phyloP scores from a whole-genome alignment of 2,113 vertebrate species.

The Nycticebus coucang region DNA sequence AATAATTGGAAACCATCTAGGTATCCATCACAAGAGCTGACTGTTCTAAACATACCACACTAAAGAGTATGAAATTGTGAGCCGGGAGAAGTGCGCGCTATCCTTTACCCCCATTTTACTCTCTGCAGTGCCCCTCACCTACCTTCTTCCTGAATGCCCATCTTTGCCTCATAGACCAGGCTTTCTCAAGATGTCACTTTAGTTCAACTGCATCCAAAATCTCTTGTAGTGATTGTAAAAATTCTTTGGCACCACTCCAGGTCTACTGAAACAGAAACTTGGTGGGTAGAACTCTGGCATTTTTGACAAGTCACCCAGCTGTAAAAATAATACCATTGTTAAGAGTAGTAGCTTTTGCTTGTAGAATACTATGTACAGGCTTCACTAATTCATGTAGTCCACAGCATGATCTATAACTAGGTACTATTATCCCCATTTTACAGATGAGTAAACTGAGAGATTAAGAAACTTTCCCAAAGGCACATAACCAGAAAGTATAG shows the following conservation, averaged over 20 bases:
- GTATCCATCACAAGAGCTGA: background rate
- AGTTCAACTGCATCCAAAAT: background rate
- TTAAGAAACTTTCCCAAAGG: background rate
- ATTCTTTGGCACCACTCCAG: background rate
- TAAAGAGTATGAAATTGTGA: background rate
- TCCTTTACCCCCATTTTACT: background rate
- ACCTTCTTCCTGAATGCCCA: background rate
- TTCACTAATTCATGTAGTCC: background rate
- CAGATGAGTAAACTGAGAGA: background rate
- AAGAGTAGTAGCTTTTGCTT: background rate
- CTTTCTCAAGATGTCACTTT: background rate
- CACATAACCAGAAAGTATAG: background rate
- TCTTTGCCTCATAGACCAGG: background rate
- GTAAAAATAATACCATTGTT: background rate
- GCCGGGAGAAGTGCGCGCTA: background rate
- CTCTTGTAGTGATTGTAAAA: background rate
- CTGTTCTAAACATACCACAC: background rate
- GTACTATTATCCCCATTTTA: background rate
- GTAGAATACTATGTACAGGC: background rate
- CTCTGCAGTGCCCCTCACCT: background rate
- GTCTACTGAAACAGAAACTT: background rate
- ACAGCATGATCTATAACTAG: background rate
- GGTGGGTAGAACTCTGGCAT: background rate
- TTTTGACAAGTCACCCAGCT: background rate
- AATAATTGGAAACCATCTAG: background rate